Base-by-base conservation (phyloP, 2,113 vertebrate genomes). In the Coryphaenoides rupestris region DNA sequence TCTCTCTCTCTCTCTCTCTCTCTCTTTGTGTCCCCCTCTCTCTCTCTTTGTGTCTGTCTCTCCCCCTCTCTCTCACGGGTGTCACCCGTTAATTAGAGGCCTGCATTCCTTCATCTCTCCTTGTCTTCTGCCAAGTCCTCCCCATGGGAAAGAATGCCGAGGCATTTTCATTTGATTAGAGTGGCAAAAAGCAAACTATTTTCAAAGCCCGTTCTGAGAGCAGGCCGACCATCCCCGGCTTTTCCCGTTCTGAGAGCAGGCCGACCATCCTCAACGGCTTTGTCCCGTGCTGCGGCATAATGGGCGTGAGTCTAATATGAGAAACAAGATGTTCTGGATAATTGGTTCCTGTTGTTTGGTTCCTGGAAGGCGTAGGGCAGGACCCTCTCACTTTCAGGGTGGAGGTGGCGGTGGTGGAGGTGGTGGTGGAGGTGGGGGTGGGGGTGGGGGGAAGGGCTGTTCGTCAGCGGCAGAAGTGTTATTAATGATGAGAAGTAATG, bases 71-170 rank as follows among this genome's bases (percentile, higher is more conserved):
- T 49, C 23, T 55, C 3, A 57, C 55, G 22, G 21, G 55, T 58
- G 57, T 68, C 56, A 33, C 66, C 5, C 23, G 81, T 78, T 83
- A 83, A 83, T 86, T 85, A 71, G 81, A 76, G 28, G 4, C 61
- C 74, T 70, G 49, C 46, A 57, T 21, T 58, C 58, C 21, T 49
- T 62, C 60, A 22, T 47, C 56, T 22, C 54, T 15, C 19, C 9
- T 22, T 22, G 10, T 15, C 21, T 15, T 15, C 21, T 22, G 21
- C 19, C 54, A 55, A 22, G n/a, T 19, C 17, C 2, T 71, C 76
- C 70, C 71, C 84, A 81, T 86, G 81, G 81, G 84, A 86, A 86
- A 83, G 77, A 80, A 82, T 82, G 84, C 79, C 77, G 81, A 80
- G 77, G 76, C 81, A 80, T 86, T 84, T 78, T 86, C 77, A 82